Base-by-base conservation (phyloP, 2,888 invertebrate species). In the Drosophila pullipes region DNA sequence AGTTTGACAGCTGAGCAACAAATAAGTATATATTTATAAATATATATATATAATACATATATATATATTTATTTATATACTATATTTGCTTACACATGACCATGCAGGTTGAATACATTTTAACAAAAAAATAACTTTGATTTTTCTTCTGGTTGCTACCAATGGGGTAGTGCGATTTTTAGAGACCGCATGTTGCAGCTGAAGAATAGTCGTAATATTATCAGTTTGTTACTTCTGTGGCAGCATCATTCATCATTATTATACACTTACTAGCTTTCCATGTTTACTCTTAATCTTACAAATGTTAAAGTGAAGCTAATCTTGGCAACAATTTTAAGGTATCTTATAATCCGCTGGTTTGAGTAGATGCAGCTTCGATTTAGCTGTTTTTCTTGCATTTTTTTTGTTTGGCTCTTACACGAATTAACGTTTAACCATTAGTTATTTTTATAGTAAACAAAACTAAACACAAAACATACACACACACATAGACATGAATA, bases 1-100 rank as follows among this genome's bases (percentile, higher is more conserved):
- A 85, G 85, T 85, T 88, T 90, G 85, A 88, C 79, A 88, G 85
- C 79, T 73, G 80, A 85, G 88, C 73, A 75, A 75, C 73, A 85
- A 77, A 73, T 75, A 81, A 70, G 44, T 16, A 67, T 16, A 13
- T 39, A 55, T 47, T 49, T 18, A 39, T 9, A 54, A 28, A 55
- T 33, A 65, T 37, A 58, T 49, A 59, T 18, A 44, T 44, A 50
- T 25, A 31, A 52, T 18, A 39, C 2, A 53, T 37, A 58, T 49
- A 30, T 25, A 59, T 18, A 30, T n/a, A n/a, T n/a, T n/a, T n/a
- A n/a, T n/a, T n/a, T n/a, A n/a, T 39, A 50, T 22, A 30, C 49
- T 58, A 35, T 28, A 59, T 25, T 33, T 52, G 49, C 30, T 54
- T 52, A 57, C 37, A 64, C 55, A 59, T 57, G 35, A 9, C 57